Evolutionary conservation across 2,888 invertebrate species (phyloP), one percentile per base, ranked within the genome.

Genomic region (Gasteruption jaculator): DNA sequence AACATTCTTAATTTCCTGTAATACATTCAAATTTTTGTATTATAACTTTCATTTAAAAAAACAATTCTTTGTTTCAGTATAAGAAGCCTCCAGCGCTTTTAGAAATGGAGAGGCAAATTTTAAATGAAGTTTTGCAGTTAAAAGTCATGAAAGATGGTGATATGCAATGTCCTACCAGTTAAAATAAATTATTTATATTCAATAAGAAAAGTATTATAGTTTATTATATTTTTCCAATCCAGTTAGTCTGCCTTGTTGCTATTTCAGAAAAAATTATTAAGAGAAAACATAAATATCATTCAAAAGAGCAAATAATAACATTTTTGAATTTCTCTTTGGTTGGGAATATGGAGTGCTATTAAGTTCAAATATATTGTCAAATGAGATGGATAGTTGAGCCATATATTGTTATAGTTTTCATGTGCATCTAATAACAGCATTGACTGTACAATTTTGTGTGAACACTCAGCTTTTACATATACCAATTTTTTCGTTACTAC

Each of bases 81-180:
- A 82, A 83, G 59, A 90, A 90, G 62, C 89, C 89, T 1, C 75
- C 76, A 45, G 75, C 78, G 48, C 68, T 89, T 1, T 56, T 83
- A 30, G 80, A 84, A 21, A 76, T 87, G 76, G 89, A 90, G 57
- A 83, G 81, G 41, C 56, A 59, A 40, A 44, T 73, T 14, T 49
- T 71, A 19, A 53, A 63, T 14, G 65, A 66, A 50, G 48, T 72
- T 31, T 52, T 56, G 22, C 40, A 65, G 44, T 24, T 66, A 2
- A 61, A 68, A 42, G 43, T 59, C 3, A 48, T 44, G 18, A 63
- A 63, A 25, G 65, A 70, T 5, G 60, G 62, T 10, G 63, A 67
- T 15, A 52, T 65, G 11, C 64, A 68, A 26, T 71, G 71, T 45
- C 67, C 67, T n/a, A 60, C 58, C 3, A 69, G 62, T 49, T 70